Base-by-base conservation (phyloP, 2,797 vertebrate genomes). In the Etheostoma nigrum region DNA sequence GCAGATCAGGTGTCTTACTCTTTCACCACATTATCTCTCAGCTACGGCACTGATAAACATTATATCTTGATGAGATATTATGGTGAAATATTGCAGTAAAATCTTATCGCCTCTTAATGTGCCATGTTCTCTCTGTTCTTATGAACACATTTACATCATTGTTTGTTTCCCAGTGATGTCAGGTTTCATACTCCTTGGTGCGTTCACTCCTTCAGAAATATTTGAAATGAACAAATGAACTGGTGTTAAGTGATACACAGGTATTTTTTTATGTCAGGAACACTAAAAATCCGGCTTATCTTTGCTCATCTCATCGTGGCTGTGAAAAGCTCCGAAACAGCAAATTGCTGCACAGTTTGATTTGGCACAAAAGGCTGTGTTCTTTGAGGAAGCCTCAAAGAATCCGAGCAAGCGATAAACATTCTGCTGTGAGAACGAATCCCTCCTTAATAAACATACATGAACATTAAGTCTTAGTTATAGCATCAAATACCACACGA, bases 1-100 rank as follows among this genome's bases (percentile, higher is more conserved):
- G 18, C 61, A 68, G 65, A 79, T 59, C 73, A 21, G 25, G 13
- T 25, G 23, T 60, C 76, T 62, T 58, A 74, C 49, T 5, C 30
- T 47, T 67, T 72, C 65, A 63, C 47, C 70, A 36, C 63, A 61
- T 73, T 36, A 68, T 67, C 44, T 74, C 57, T 19, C 19, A 14
- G 51, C 54, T 42, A 5, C 54, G 23, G 54, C n/a, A 8, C 53
- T 64, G 21, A 70, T 59, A 51, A 78, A 74, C 55, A 27, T n/a
- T 27, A 25, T 58, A 27, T 45, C 27, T 52, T 49, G 44, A 15
- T 23, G 33, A 73, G 60, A 47, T 23, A n/a, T 30, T 25, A 36
- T 0, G 19, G 19, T 63, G 13, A 82, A 71, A 36, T 36, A 47
- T 30, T 30, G 49, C 54, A 42, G 16, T 60, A 48, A 67, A 30